Base-by-base conservation (phyloP, 2,113 vertebrate species). In the Oncorhynchus masou region DNA sequence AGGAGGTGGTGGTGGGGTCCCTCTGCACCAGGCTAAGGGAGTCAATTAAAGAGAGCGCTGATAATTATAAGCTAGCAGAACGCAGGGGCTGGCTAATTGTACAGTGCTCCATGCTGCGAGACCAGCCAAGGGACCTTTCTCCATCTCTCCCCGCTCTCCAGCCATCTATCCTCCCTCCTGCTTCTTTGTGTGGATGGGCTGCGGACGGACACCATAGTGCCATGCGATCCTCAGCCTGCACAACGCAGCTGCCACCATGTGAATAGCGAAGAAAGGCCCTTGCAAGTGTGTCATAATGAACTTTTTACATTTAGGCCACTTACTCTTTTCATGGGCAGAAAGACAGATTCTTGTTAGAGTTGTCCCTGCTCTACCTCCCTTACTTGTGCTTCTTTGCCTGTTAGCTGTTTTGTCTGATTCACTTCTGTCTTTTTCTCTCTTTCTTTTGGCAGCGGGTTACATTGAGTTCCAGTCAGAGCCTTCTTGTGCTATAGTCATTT, bases 11-110 rank as follows among this genome's bases (percentile, higher is more conserved):
- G 82, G 39, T 45, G 82, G 80, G 77, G 85, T 92, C 91, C 91
- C 91, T 87, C 79, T 91, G 90, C 89, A 91, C 81, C 89, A 85
- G 90, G 85, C 90, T 92, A 87, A 93, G 92, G 93, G 95, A 95
- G 95, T 95, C 95, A 92, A 95, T 95, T 94, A 94, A 94, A 92
- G 91, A 93, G 90, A 89, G 94, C 92, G 88, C 93, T 93, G 94
- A 93, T 95, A 95, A 96, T 97, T 97, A 95, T 93, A 95, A 96
- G 93, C 93, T 92, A 92, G 85, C 92, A 92, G 88, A 93, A 97
- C 95, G 88, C 85, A 86, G 86, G 90, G 91, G 89, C 91, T 89
- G 89, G 90, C 89, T 94, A 92, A 93, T 93, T 94, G 92, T 91
- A 88, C 87, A 86, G 87, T 85, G 91, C 89, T 92, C 86, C 84